A percentile compares a stretch with the other conserved stretches of the same genome.
phyloP scores from a whole-genome alignment of 2,113 vertebrate genomes.

The Rafetus swinhoei region DNA sequence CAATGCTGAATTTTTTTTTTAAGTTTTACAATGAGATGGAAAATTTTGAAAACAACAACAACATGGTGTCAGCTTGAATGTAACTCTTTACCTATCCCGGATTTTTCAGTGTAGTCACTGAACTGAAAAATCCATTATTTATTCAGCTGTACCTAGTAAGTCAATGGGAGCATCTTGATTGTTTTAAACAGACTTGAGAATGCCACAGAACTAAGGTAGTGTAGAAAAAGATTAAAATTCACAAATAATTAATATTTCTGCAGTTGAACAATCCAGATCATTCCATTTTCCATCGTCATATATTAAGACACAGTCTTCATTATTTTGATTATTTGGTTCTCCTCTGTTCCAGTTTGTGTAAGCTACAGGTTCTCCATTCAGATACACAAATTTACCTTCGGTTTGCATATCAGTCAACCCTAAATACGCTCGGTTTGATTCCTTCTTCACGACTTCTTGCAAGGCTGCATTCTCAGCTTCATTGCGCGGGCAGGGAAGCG shows the following conservation, averaged over 20 bases:
- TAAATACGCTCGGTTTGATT: background rate
- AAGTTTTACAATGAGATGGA: background rate
- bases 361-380: background rate
- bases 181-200: background rate
- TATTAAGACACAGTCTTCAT: conserved; percentile 9
- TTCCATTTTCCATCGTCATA: background rate
- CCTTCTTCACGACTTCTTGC: background rate
- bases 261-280: background rate
- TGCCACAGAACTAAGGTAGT: no score
- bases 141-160: background rate
- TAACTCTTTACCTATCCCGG: background rate
- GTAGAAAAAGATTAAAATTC: conserved; percentile 1
- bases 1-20: background rate
- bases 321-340: background rate
- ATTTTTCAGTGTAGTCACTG: background rate
- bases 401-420: background rate
- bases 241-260: background rate
- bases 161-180: background rate
- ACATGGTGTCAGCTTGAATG: background rate
- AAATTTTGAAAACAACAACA: background rate
- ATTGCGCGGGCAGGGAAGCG: background rate
- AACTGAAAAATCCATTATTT: background rate
- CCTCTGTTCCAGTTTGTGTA: conserved; percentile 6
- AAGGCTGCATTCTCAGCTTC: conserved; percentile 18
- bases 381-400: conserved; percentile 18